Percentiles rank a stretch among this genome's conserved stretches.
Evolutionary conservation across 2,113 vertebrate genomes (phyloP).

Genomic region (Clarias gariepinus): DNA sequence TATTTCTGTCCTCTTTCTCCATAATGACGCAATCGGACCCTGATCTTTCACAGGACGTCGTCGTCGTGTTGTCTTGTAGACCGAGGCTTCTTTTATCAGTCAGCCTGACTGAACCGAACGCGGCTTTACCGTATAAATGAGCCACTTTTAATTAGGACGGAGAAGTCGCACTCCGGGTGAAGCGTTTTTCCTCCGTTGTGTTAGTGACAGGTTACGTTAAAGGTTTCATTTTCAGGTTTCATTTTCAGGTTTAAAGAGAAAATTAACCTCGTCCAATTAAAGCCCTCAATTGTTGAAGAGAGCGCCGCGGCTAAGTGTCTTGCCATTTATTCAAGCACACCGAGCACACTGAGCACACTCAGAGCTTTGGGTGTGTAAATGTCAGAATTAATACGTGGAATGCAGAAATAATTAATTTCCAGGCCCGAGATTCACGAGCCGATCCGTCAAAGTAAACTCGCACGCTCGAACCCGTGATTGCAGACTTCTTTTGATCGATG

Average conservation of each 20-base stretch:
- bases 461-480: slow-evolving; percentile 8
- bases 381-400: slow-evolving; percentile 59
- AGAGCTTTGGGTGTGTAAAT: slow-evolving; percentile 61
- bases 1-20: slow-evolving; percentile 3
- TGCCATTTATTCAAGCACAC: slow-evolving; percentile 54
- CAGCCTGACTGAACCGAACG: background rate
- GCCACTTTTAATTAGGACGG: slow-evolving; percentile 49
- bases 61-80: background rate
- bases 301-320: slow-evolving; percentile 44
- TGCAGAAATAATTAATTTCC: slow-evolving; percentile 54
- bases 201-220: slow-evolving; percentile 36
- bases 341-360: slow-evolving; percentile 51
- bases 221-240: slow-evolving; percentile 50
- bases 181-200: slow-evolving; percentile 20
- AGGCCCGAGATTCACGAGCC: slow-evolving; percentile 42
- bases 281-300: slow-evolving; percentile 52
- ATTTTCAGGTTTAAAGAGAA: slow-evolving; percentile 56
- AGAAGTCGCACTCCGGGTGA: slow-evolving; percentile 26
- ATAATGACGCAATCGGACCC: background rate
- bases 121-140: background rate
- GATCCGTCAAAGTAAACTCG: slow-evolving; percentile 48
- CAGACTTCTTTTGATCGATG: slow-evolving; percentile 6
- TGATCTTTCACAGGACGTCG: background rate
- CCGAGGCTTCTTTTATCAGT: background rate
- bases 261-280: slow-evolving; percentile 59